phyloP scores from a whole-genome alignment of 1,140 invertebrate species.

The Brachionus koreanus region DNA sequence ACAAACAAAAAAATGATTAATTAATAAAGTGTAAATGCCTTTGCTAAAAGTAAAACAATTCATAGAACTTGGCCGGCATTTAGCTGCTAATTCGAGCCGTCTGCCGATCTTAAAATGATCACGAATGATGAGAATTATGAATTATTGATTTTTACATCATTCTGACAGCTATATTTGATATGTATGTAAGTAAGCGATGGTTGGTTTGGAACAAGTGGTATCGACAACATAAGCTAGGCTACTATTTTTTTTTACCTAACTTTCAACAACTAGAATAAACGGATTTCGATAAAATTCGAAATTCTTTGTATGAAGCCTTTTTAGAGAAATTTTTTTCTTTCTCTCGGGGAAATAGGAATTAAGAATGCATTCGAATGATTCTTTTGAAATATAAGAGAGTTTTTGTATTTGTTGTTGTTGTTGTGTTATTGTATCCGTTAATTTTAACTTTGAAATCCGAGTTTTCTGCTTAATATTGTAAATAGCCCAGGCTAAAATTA shows the following conservation, averaged over 20 bases:
- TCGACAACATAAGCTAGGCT: too few relatives aligned
- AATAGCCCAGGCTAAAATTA: not conserved
- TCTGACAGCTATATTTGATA: not conserved
- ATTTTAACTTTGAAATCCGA: not conserved
- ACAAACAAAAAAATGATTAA: slow-evolving; percentile 11
- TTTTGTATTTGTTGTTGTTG: not conserved
- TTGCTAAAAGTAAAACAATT: not conserved
- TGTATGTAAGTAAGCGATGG: too few relatives aligned
- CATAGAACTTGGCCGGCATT: not conserved
- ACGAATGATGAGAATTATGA: not conserved
- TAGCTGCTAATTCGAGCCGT: not conserved
- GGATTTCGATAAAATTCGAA: not conserved
- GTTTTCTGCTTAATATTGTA: not conserved
- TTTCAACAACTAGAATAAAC: too few relatives aligned
- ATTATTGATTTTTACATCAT: not conserved
- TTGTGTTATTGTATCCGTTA: not conserved
- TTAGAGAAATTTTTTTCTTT: not conserved
- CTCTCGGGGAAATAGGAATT: not conserved
- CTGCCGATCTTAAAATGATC: not conserved
- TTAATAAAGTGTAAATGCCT: slow-evolving; percentile 7
- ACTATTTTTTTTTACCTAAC: too few relatives aligned
- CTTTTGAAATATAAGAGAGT: not conserved
- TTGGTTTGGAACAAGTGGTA: too few relatives aligned
- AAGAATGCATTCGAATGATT: not conserved
- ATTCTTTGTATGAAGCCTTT: not conserved